These are phyloP conservation scores for Orcinus orca DNA, from an alignment of 2,113 vertebrate species.

Conservation along the genomic window DNA sequence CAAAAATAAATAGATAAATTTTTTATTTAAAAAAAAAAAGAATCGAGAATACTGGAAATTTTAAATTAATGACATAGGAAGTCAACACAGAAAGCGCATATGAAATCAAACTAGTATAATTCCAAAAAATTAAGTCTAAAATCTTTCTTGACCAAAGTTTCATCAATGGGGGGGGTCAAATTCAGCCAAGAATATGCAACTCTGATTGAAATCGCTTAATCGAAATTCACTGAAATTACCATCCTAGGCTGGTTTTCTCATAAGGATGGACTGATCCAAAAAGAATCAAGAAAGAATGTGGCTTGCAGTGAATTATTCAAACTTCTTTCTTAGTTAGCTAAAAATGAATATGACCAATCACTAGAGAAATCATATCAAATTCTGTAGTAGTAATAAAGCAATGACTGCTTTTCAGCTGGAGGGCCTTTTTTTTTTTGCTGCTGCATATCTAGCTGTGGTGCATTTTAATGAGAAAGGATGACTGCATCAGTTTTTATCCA, in stretches of 20 bases:
- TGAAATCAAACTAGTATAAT: conserved; percentile 24
- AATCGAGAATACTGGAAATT: neutral
- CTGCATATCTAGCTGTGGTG: conserved; percentile 1
- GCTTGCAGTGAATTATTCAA: conserved; percentile 10
- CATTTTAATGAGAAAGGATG: conserved; percentile 53
- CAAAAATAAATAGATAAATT: too few species aligned
- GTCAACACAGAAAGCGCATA: neutral
- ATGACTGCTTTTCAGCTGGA: conserved; percentile 8
- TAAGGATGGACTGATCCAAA: neutral
- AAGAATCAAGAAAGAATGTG: neutral
- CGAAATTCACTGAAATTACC: conserved; percentile 26
- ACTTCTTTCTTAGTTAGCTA: conserved; percentile 42
- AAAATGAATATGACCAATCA: conserved; percentile 58
- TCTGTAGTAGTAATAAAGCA: conserved; percentile 24
- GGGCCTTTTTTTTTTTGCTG: neutral
- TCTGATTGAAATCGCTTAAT: conserved; percentile 32
- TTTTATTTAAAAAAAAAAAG: neutral
- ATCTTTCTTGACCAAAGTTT: conserved; percentile 23
- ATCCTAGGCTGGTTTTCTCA: neutral
- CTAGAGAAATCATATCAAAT: conserved; percentile 38
- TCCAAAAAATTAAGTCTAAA: conserved; percentile 40
- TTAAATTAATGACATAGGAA: neutral
- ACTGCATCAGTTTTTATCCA: neutral
- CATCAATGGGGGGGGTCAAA: neutral
- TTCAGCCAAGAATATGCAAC: neutral